Evolutionary conservation across 2,113 vertebrate genomes (phyloP), one percentile per base, ranked within the genome.

Genomic region (Carassius auratus): DNA sequence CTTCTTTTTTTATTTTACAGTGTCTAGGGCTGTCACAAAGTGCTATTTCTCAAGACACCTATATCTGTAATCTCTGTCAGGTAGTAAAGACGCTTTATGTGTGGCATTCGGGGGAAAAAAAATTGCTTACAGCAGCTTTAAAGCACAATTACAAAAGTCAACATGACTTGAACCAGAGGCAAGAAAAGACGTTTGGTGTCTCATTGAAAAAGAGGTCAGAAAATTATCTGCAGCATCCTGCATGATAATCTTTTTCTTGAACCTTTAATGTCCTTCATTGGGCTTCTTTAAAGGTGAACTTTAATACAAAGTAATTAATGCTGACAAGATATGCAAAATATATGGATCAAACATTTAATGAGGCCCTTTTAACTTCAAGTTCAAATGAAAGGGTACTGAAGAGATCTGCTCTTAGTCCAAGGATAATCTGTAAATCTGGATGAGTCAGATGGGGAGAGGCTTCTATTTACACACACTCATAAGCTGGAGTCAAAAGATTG

Each of bases 231-330:
- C 42, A n/a, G 73, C 62, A 61, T 57, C 75, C 68, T 68, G 68
- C 8, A 64, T 73, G 80, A 73, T 79, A 77, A 83, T 88, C 80
- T 79, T 33, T 12, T 33, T 17, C 50, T 42, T 33, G 73, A 86
- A 62, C 69, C 62, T 55, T 82, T 75, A 42, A 13, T 73, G 87
- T 89, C 86, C 88, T 89, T 89, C 83, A 69, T 83, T 80, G 68
- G 87, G 75, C 55, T 76, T 77, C 76, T 84, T 86, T 71, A 89
- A 89, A 91, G 89, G 81, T 87, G 88, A 76, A 84, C 74, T 87
- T 90, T 88, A 88, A 87, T 89, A 69, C 64, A 84, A 68, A 8
- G 85, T 89, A 90, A 89, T 91, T 90, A 87, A 84, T 77, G 83
- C 77, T 88, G 85, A 89, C 87, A 89, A 85, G 83, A 85, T 48